Percentiles rank a stretch among this genome's conserved stretches.
These are phyloP conservation scores for Lampris megalopsis DNA, from an alignment of 2,113 vertebrate species.

Conservation along the genomic window DNA sequence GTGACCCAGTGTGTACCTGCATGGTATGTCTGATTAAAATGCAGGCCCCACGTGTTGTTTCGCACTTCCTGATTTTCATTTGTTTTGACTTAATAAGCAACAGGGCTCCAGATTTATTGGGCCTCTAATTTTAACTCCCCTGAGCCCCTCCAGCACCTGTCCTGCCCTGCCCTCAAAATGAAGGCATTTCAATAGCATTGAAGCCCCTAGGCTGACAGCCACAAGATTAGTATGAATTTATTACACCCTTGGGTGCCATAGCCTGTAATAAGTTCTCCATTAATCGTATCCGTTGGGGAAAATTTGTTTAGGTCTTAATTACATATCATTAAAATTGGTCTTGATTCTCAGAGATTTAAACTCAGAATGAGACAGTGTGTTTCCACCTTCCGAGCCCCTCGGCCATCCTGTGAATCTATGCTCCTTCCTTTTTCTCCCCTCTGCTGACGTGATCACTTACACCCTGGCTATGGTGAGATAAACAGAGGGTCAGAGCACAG, in stretches of 20 bases:
- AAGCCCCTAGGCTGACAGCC: slow-evolving; percentile 81
- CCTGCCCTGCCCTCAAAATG: slow-evolving; percentile 77
- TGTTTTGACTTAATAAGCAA: slow-evolving; percentile 70
- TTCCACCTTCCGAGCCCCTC: slow-evolving; percentile 60
- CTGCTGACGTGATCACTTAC: slow-evolving; percentile 44
- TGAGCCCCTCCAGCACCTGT: slow-evolving; percentile 71
- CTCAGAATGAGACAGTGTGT: slow-evolving; percentile 71
- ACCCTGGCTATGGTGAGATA: slow-evolving; percentile 42
- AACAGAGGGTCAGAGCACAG: slow-evolving; percentile 6
- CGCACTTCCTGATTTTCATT: slow-evolving; percentile 55
- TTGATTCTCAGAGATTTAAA: slow-evolving; percentile 80
- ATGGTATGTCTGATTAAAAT: slow-evolving; percentile 34
- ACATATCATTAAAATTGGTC: slow-evolving; percentile 83
- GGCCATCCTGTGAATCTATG: slow-evolving; percentile 67
- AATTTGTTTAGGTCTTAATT: slow-evolving; percentile 86
- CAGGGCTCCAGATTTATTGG: slow-evolving; percentile 66
- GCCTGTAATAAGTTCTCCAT: slow-evolving; percentile 84
- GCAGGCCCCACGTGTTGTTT: slow-evolving; percentile 36
- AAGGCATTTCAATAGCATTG: slow-evolving; percentile 78
- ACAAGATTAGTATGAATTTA: slow-evolving; percentile 85
- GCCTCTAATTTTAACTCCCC: slow-evolving; percentile 74
- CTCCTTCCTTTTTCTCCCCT: slow-evolving; percentile 44
- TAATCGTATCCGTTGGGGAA: slow-evolving; percentile 83
- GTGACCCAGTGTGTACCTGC: not conserved
- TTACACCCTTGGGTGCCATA: slow-evolving; percentile 84